Percentiles rank a stretch among this genome's conserved stretches.
phyloP scores from a whole-genome alignment of 2,113 vertebrate genomes.

The Tricholaema leucomelas region DNA sequence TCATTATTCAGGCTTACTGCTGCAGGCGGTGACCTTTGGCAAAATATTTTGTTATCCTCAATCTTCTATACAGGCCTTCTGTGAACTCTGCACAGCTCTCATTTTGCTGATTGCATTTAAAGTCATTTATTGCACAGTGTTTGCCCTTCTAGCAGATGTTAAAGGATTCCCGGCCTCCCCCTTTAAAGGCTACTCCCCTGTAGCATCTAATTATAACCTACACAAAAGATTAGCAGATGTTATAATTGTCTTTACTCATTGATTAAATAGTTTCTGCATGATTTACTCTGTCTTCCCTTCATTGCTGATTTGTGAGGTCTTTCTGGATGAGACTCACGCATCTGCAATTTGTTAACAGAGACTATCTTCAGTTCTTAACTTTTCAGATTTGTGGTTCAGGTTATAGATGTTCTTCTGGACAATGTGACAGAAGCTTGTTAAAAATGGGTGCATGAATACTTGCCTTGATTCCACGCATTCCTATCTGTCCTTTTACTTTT shows the following conservation, averaged over 20 bases:
- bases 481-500: neutral
- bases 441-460: neutral
- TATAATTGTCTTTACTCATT: constrained; percentile 82
- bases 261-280: constrained; percentile 83
- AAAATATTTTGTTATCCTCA: constrained; percentile 70
- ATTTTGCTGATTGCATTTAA: constrained; percentile 68
- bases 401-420: neutral
- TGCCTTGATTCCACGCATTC: neutral
- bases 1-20: constrained; percentile 47
- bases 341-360: constrained; percentile 58
- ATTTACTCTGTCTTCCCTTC: constrained; percentile 61
- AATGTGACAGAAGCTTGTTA: neutral
- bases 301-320: constrained; percentile 68
- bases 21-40: constrained; percentile 64
- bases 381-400: constrained; percentile 45
- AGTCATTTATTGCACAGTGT: constrained; percentile 60
- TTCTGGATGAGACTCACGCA: constrained; percentile 60
- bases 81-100: constrained; percentile 56
- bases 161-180: constrained; percentile 68
- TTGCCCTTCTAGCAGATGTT: constrained; percentile 79
- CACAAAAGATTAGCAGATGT: constrained; percentile 86
- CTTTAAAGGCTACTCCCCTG: constrained; percentile 75
- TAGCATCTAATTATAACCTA: constrained; percentile 80
- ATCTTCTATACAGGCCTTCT: constrained; percentile 60
- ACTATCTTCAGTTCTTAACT: constrained; percentile 40